Evolutionary conservation across 1,140 invertebrate genomes (phyloP), one percentile per base, ranked within the genome.

Genomic region (Drosophila aff.): DNA sequence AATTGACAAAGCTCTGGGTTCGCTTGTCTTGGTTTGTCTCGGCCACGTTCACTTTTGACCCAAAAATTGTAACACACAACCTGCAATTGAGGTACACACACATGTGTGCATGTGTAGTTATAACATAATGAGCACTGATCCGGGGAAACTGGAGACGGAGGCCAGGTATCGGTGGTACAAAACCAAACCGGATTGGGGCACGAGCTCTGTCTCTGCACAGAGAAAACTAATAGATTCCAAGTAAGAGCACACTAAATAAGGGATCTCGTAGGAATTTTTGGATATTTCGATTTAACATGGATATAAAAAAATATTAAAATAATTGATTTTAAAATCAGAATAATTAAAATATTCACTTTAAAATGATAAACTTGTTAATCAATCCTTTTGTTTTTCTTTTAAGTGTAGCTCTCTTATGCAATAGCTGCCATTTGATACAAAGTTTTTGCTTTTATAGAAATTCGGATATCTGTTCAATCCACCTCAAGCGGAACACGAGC

Each of bases 21-120:
- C 46, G 43, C 21, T 46, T 46, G 43, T 46, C 43, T 31, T 33
- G 6, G 43, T 13, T 46, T 46, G 43, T 46, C 43, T 31, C 13
- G 6, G 47, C 73, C 53, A 82, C 90, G 84, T 91, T 92, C 91
- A 92, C 91, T 92, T 92, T 92, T 92, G 91, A 92, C 91, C 91
- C 87, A 92, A 92, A 92, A 92, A 89, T 79, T 84, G 84, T 89
- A 89, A 67, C 82, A 87, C 82, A 33, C 31, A 68, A 50, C 64
- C 46, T 67, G 82, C 82, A 85, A 85, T 85, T 85, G 50, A 52
- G 50, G 28, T 52, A 33, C 28, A 18, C 49, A 52, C 10, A 28
- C 4, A 4, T 52, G 65, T 62, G 47, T 53, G 8, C 23, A 33
- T 65, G 62, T 65, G 21, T 59, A 23, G 58, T 16, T 41, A 71